A percentile compares a stretch with the other conserved stretches of the same genome.
phyloP scores from a whole-genome alignment of 2,113 vertebrate genomes.

The Paramormyrops kingsleyae region DNA sequence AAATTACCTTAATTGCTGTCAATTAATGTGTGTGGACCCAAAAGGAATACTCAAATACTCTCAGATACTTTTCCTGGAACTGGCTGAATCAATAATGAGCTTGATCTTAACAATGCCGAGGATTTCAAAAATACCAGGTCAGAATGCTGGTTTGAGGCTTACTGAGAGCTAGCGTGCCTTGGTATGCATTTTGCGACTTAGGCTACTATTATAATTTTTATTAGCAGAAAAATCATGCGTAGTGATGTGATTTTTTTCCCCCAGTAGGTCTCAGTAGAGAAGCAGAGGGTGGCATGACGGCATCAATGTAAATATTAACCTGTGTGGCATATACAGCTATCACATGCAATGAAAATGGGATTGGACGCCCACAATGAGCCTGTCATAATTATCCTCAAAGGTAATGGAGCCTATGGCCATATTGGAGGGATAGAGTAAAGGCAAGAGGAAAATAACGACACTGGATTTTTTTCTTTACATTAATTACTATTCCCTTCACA shows the following conservation, averaged over 20 bases:
- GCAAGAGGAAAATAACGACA: background rate
- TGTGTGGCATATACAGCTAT: background rate
- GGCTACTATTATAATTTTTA: background rate
- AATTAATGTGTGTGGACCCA: background rate
- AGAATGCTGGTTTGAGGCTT: background rate
- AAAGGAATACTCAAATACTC: background rate
- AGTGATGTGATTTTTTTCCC: background rate
- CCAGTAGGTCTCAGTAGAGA: background rate
- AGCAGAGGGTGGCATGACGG: background rate
- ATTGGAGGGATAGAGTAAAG: background rate
- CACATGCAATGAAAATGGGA: background rate
- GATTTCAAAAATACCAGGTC: background rate
- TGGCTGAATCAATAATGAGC: background rate
- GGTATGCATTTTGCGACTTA: background rate
- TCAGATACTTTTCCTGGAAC: background rate
- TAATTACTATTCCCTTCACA: background rate
- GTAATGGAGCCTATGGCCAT: background rate
- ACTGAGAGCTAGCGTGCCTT: background rate
- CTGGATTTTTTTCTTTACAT: background rate
- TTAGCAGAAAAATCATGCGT: background rate
- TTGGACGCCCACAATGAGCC: background rate
- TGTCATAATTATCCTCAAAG: background rate
- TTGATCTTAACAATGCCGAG: background rate
- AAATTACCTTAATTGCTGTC: conserved; percentile 3
- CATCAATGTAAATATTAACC: background rate